Base-by-base conservation (phyloP, 64 coral and sea anemone species). In the Stylophora pistillata region DNA sequence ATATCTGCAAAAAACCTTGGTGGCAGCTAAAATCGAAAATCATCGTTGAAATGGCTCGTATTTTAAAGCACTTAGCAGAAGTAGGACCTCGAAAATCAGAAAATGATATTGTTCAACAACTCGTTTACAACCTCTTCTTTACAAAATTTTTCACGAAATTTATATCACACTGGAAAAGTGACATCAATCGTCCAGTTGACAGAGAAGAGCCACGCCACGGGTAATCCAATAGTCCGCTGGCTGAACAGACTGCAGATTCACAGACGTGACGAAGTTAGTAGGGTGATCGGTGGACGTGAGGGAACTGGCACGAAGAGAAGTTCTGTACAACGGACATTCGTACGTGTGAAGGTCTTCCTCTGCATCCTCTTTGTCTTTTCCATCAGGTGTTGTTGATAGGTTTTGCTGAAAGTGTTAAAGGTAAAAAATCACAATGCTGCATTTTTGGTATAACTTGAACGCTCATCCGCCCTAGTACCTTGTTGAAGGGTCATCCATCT, bases 251-350 rank as follows among this genome's bases (percentile, higher is more conserved):
- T 81, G 87, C 72, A 97, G 87, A 61, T 76, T 93, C 69, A 97
- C 95, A 15, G 91, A 86, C 58, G 87, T 97, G 60, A 97, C 80
- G 74, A 89, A 97, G 65, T 97, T 97, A 21, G 95, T 97, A 13
- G 95, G 74, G 87, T 90, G 95, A 53, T 91, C 95, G 10, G 87
- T 89, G 82, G 95, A 93, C 20, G 91, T 89, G 71, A 97, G 91
- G 30, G 91, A 93, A 28, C 95, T 97, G 74, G 95, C 91, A 37
- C 95, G 91, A 41, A 97, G 91, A 23, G 95, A 97, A 10, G 95
- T 97, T 61, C 91, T 88, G 91, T 97, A 97, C 32, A 97, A 71
- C 65, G 95, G 95, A 80, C 91, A 97, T 25, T 97, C 91, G 91
- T 97, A 97, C 56, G 68, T 30, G 37, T 86, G 56, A 18, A 93